Evolutionary conservation across 35 echinoderm and acorn worm genomes (phyloP).

Genomic region (Strongylocentrotus purpuratus): DNA sequence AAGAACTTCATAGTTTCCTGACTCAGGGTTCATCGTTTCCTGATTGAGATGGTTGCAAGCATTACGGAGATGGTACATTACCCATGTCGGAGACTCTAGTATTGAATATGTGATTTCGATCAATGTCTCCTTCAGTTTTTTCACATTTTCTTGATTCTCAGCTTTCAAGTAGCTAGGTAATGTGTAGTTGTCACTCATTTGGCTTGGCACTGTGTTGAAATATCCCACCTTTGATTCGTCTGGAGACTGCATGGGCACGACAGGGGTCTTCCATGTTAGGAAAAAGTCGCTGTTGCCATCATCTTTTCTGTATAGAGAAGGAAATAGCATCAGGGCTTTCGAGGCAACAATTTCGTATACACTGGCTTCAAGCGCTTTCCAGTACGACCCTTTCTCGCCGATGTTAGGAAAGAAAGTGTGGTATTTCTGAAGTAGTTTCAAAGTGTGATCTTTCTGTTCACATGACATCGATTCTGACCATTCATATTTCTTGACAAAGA

Average conservation of each 20-base stretch:
- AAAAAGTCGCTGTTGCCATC: too few species aligned
- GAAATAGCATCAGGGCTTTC: too few species aligned
- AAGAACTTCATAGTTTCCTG: constrained; percentile 10
- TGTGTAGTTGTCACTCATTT: neutral
- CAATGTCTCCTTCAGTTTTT: neutral
- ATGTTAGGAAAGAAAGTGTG: constrained; percentile 49
- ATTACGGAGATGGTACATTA: too few species aligned
- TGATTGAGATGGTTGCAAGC: neutral
- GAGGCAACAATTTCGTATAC: constrained; percentile 26
- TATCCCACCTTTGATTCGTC: too few species aligned
- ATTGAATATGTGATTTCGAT: constrained; percentile 39
- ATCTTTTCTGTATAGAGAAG: too few species aligned
- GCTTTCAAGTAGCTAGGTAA: neutral
- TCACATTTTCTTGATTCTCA: neutral
- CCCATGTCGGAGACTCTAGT: constrained; percentile 21
- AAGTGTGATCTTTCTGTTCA: too few species aligned
- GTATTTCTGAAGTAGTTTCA: neutral
- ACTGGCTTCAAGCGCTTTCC: constrained; percentile 14
- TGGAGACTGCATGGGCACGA: too few species aligned
- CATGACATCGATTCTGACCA: neutral
- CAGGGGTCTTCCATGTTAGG: too few species aligned
- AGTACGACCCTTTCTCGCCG: too few species aligned
- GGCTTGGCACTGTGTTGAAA: too few species aligned
- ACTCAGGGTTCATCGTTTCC: neutral
- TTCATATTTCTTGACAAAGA: neutral